phyloP scores from a whole-genome alignment of 2,113 vertebrate species.

The Cynopterus brachyotis region DNA sequence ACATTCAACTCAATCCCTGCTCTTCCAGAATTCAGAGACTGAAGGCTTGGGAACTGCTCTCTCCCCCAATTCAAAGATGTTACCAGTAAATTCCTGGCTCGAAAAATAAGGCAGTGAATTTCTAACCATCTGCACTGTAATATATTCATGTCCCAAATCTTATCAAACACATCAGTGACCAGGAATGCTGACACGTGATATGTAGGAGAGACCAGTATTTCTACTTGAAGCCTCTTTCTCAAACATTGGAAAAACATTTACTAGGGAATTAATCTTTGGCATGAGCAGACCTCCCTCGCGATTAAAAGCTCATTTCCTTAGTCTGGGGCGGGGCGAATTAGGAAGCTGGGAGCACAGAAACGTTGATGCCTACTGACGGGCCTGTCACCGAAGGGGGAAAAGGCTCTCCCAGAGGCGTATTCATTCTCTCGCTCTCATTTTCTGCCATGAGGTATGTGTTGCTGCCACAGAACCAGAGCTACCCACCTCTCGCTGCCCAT shows the following conservation, averaged over 20 bases:
- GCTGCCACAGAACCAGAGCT: background rate
- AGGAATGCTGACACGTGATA: background rate
- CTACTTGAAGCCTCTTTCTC: background rate
- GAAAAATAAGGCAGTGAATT: background rate
- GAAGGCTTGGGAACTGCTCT: background rate
- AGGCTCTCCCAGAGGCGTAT: background rate
- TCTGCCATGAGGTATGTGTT: conserved; percentile 26
- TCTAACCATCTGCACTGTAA: background rate
- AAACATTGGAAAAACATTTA: background rate
- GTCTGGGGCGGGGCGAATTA: no score
- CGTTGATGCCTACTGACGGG: background rate
- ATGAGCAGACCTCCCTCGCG: background rate
- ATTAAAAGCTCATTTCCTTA: conserved; percentile 25
- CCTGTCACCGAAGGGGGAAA: background rate
- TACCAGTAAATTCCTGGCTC: background rate
- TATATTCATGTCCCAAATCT: background rate
- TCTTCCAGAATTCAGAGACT: background rate
- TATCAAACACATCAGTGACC: background rate
- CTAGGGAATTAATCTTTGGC: background rate
- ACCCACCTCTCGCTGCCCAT: accelerated
- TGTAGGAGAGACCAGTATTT: background rate
- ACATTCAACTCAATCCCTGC: background rate
- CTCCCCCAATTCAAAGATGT: background rate
- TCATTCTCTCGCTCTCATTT: background rate
- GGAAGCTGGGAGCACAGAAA: background rate